phyloP scores from a whole-genome alignment of 1,140 invertebrate species.

The Asbolus verrucosus region DNA sequence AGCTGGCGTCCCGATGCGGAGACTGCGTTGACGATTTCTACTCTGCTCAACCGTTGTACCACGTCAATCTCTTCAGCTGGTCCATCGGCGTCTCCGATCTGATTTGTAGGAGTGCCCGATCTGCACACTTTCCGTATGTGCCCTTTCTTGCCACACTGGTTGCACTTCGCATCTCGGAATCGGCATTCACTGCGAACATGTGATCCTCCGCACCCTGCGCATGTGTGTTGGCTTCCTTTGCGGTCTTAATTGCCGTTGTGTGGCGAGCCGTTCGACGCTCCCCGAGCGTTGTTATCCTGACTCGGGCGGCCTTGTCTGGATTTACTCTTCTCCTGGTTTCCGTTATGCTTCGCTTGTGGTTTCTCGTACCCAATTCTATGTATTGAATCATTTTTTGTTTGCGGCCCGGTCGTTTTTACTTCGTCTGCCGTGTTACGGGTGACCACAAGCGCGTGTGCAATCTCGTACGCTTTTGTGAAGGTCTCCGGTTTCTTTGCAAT shows the following conservation, averaged over 20 bases:
- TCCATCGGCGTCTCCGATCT: conserved; percentile 7
- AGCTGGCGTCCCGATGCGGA: too few species aligned
- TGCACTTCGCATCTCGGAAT: too few species aligned
- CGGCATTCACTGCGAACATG: too few species aligned
- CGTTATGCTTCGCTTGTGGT: conserved; percentile 10
- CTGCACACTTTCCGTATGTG: conserved; percentile 6
- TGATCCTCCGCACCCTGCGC: too few species aligned
- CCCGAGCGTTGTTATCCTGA: too few species aligned
- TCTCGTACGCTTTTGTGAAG: conserved; percentile 50
- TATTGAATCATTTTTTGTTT: conserved; percentile 1
- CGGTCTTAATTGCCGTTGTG: too few species aligned
- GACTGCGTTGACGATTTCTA: too few species aligned
- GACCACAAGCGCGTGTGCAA: conserved; percentile 44
- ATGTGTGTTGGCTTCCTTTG: too few species aligned
- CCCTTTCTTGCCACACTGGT: background rate
- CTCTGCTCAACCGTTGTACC: conserved; percentile 13
- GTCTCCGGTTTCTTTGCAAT: conserved; percentile 51
- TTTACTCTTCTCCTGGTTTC: too few species aligned
- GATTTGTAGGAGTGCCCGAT: conserved; percentile 16
- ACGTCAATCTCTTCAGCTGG: background rate
- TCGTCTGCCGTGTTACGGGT: conserved; percentile 18
- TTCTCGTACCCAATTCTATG: conserved; percentile 19
- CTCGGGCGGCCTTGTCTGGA: too few species aligned
- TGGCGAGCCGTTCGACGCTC: too few species aligned
- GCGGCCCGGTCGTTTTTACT: background rate